Percentiles rank a stretch among this genome's conserved stretches.
phyloP scores from a whole-genome alignment of 2,113 vertebrate species.

The Eudyptes chrysolophus region DNA sequence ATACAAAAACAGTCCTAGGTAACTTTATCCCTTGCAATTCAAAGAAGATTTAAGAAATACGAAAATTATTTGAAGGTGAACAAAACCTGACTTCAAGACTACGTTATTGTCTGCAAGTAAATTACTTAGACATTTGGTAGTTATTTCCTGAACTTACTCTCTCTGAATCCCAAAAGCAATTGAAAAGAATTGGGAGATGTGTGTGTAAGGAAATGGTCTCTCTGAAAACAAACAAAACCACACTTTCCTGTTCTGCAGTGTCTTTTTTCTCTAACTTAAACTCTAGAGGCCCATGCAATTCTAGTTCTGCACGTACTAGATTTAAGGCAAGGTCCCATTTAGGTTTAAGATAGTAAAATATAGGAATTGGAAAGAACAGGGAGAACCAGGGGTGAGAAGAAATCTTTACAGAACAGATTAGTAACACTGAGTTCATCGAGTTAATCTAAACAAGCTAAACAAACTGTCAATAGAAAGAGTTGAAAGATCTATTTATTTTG shows the following conservation, averaged over 20 bases:
- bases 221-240: slow-evolving; percentile 30
- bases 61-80: background rate
- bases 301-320: background rate
- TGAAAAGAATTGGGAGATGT: background rate
- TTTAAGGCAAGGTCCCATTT: background rate
- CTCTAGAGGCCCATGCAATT: background rate
- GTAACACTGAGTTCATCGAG: background rate
- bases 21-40: background rate
- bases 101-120: background rate
- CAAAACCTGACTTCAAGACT: background rate
- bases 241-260: slow-evolving; percentile 12
- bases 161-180: background rate
- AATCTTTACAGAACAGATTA: background rate
- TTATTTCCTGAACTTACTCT: slow-evolving; percentile 32
- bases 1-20: background rate
- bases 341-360: background rate
- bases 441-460: background rate
- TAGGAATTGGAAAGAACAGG: background rate
- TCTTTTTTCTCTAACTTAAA: background rate
- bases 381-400: background rate
- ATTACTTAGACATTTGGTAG: background rate
- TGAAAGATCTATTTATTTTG: background rate
- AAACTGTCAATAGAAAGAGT: background rate
- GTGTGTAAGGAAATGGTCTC: background rate
- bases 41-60: background rate